Evolutionary conservation across 1,140 invertebrate species (phyloP).

Genomic region (Camponotus pennsylvanicus): DNA sequence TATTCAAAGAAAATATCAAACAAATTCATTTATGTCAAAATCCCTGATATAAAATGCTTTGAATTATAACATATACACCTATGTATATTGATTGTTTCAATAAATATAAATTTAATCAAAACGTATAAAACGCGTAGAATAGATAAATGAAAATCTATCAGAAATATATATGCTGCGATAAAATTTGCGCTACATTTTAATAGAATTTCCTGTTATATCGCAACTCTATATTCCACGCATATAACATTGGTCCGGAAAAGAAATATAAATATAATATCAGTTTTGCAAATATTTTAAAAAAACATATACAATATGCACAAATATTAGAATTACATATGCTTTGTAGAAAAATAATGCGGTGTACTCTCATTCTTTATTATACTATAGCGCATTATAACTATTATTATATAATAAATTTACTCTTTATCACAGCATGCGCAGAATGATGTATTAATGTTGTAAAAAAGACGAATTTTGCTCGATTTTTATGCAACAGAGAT

Average conservation of each 20-base stretch:
- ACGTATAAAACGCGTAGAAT: neutral
- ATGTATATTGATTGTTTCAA: slow-evolving; percentile 9
- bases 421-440: neutral
- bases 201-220: slow-evolving; percentile 31
- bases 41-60: slow-evolving; percentile 8
- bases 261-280: slow-evolving; percentile 26
- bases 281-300: slow-evolving; percentile 24
- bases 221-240: neutral
- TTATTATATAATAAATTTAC: slow-evolving; percentile 10
- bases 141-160: slow-evolving; percentile 20
- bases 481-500: neutral
- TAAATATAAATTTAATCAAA: slow-evolving; percentile 50
- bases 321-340: neutral
- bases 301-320: neutral
- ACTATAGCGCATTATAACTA: neutral
- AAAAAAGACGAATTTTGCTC: slow-evolving; percentile 15
- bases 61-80: too few relatives aligned
- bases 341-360: neutral
- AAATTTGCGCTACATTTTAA: slow-evolving; percentile 43
- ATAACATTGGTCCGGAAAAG: neutral
- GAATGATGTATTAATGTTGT: slow-evolving; percentile 1
- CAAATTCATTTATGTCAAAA: slow-evolving; percentile 23
- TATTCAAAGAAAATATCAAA: slow-evolving; percentile 1
- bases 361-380: neutral
- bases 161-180: slow-evolving; percentile 16